Evolutionary conservation across 2,888 invertebrate species (phyloP).

Genomic region (Drosophila cracens): DNA sequence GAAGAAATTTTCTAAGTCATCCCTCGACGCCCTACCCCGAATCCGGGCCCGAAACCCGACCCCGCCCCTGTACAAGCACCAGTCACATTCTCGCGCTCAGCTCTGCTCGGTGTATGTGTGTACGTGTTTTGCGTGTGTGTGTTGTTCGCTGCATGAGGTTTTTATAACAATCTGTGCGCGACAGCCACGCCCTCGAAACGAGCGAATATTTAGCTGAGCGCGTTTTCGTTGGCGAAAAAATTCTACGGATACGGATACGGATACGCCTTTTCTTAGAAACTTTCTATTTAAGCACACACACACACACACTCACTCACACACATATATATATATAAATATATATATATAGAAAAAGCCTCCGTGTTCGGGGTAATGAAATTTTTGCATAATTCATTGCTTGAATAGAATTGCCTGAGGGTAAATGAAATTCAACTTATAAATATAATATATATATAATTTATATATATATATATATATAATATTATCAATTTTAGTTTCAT

Average conservation of each 20-base stretch:
- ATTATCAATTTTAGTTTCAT: not conserved
- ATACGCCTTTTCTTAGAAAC: conserved; percentile 69
- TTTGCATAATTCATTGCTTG: not conserved
- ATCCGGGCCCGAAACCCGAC: not conserved
- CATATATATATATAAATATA: not conserved
- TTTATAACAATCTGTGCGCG: conserved; percentile 63
- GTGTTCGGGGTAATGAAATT: not conserved
- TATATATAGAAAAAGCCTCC: not conserved
- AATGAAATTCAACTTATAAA: not conserved
- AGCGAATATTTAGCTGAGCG: conserved; percentile 46
- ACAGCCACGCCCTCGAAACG: conserved; percentile 68
- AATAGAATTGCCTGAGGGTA: not conserved
- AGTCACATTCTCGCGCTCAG: conserved; percentile 38
- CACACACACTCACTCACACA: not conserved
- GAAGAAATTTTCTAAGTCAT: conserved; percentile 22
- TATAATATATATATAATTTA: not conserved
- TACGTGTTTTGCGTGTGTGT: conserved; percentile 12
- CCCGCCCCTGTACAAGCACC: conserved; percentile 42
- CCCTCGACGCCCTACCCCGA: conserved; percentile 28
- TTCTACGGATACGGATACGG: conserved; percentile 23
- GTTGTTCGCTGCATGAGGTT: conserved; percentile 34
- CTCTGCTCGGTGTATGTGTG: conserved; percentile 1
- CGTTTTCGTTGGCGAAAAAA: conserved; percentile 68
- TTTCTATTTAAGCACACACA: conserved; percentile 5
- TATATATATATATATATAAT: not conserved